These are phyloP conservation scores for Tetheella fluctuosa DNA, from an alignment of 2,888 invertebrate genomes.

Conservation along the genomic window DNA sequence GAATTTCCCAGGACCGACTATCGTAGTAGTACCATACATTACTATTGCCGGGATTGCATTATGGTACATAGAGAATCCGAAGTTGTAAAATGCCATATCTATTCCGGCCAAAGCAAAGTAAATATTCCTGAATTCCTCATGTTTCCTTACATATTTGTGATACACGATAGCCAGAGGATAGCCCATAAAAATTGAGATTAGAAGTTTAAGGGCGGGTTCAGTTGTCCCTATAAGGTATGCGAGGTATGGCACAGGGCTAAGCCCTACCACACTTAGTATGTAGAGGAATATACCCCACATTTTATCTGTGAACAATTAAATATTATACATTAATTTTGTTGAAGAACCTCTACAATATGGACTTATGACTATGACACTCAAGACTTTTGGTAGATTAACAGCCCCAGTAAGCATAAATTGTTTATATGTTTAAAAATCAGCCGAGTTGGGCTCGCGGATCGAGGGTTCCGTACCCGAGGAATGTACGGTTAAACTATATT, in stretches of 20 bases:
- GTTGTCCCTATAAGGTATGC: conserved; percentile 83
- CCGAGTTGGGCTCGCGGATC: too few species aligned
- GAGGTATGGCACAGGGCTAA: conserved; percentile 66
- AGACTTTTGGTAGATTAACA: too few species aligned
- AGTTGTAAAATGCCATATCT: conserved; percentile 92
- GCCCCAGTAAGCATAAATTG: too few species aligned
- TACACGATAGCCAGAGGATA: conserved; percentile 71
- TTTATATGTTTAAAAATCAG: too few species aligned
- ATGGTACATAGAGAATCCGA: conserved; percentile 91
- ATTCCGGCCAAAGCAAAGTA: conserved; percentile 90
- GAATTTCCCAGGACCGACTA: conserved; percentile 86
- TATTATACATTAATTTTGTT: background rate
- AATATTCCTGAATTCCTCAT: conserved; percentile 85
- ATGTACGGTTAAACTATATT: too few species aligned
- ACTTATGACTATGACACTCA: too few species aligned
- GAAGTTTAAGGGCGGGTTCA: conserved; percentile 86
- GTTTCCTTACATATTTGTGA: conserved; percentile 53
- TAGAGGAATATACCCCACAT: conserved; percentile 69
- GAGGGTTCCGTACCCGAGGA: too few species aligned
- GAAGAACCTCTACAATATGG: too few species aligned
- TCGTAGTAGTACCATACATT: conserved; percentile 87
- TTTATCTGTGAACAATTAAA: conserved; percentile 38
- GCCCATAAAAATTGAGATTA: conserved; percentile 86
- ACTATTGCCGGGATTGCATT: conserved; percentile 88
- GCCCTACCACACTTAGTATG: conserved; percentile 49